Percentiles rank a stretch among this genome's conserved stretches.
Conservation (phyloP, 1,140 invertebrate species). For the Melanaphis sacchari region DNA sequence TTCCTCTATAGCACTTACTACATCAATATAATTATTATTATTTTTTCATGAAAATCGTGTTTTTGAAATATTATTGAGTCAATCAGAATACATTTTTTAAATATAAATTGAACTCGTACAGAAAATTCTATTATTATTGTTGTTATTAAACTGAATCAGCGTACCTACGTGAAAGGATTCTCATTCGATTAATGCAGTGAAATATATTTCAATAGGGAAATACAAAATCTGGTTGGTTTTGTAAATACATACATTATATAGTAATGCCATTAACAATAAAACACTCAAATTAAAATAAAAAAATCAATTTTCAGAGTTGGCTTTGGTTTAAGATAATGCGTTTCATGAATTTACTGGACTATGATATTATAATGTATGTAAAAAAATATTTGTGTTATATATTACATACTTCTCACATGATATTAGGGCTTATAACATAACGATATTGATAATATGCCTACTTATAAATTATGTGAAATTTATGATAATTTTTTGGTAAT, state of each 20-base stretch:
- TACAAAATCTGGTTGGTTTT: not conserved
- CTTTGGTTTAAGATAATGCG: slow-evolving; percentile 16
- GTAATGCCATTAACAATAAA: slow-evolving; percentile 32
- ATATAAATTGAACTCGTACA: not conserved
- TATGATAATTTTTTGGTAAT: slow-evolving; percentile 5
- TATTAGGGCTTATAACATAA: not conserved
- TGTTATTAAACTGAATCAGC: not conserved
- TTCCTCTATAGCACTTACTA: not conserved
- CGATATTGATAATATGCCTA: not conserved
- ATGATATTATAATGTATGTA: not conserved
- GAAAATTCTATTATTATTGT: not conserved
- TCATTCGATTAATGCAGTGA: not conserved
- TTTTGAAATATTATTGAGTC: not conserved
- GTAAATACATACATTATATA: not conserved
- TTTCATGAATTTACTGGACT: not conserved
- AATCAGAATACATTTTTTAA: not conserved
- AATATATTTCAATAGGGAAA: not conserved
- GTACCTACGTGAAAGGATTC: not conserved
- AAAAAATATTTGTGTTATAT: not conserved
- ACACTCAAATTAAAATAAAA: not conserved
- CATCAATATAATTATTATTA: not conserved
- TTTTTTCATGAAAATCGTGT: not conserved
- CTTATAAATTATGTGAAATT: not conserved
- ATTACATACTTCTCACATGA: not conserved
- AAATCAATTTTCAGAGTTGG: slow-evolving; percentile 14